phyloP scores from a whole-genome alignment of 2,888 invertebrate genomes.

The Mamestra brassicae region DNA sequence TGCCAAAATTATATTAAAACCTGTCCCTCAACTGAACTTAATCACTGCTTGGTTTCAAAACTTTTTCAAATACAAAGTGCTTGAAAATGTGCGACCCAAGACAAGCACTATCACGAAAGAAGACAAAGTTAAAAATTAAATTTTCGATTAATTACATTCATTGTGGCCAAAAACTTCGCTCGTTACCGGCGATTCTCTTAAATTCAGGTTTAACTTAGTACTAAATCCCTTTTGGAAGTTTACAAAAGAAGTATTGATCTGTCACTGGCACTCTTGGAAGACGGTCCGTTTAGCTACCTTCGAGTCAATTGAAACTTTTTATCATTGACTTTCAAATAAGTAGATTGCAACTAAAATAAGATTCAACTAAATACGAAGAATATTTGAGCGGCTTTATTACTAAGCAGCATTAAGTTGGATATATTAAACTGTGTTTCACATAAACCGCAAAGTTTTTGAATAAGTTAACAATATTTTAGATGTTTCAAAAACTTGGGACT shows the following conservation, averaged over 20 bases:
- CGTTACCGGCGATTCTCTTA: conserved; percentile 86
- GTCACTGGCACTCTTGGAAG: conserved; percentile 76
- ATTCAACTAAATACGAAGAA: conserved; percentile 43
- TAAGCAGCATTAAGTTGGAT: conserved; percentile 30
- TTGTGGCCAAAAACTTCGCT: conserved; percentile 88
- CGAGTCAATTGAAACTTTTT: conserved; percentile 58
- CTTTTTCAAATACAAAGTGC: conserved; percentile 40
- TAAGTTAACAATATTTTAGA: conserved; percentile 40
- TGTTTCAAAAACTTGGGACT: conserved; percentile 32
- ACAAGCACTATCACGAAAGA: conserved; percentile 69
- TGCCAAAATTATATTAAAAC: not conserved
- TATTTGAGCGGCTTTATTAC: conserved; percentile 39
- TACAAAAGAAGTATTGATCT: conserved; percentile 85
- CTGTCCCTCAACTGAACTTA: conserved; percentile 13
- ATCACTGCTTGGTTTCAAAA: conserved; percentile 14
- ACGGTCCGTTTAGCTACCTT: conserved; percentile 43
- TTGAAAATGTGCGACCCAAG: conserved; percentile 38
- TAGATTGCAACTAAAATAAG: conserved; percentile 52
- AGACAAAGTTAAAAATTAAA: conserved; percentile 80
- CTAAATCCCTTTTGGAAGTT: conserved; percentile 83
- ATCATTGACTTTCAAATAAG: conserved; percentile 61
- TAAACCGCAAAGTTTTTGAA: conserved; percentile 48
- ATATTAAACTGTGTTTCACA: conserved; percentile 41
- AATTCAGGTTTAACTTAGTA: conserved; percentile 86
- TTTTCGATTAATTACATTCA: conserved; percentile 87